Conservation (phyloP, 1,140 invertebrate genomes). For the Samia ricini region DNA sequence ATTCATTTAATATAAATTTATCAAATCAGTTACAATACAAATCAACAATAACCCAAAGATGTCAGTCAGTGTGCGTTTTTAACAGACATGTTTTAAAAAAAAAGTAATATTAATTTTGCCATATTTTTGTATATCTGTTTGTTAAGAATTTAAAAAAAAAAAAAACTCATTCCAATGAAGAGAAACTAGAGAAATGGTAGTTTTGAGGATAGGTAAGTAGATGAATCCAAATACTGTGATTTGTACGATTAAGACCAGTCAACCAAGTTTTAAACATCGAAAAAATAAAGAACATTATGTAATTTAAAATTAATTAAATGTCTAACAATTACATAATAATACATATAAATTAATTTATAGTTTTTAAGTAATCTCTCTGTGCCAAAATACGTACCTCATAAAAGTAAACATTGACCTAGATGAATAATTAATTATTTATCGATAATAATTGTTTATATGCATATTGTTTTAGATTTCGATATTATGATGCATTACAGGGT, state of each 20-base stretch:
- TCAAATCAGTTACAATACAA: neutral
- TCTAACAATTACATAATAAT: conserved; percentile 54
- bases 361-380: conserved; percentile 77
- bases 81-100: conserved; percentile 16
- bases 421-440: conserved; percentile 64
- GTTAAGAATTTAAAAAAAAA: conserved; percentile 43
- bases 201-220: conserved; percentile 71
- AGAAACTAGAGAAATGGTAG: conserved; percentile 71
- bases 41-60: neutral
- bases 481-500: conserved; percentile 15
- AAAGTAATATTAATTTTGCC: conserved; percentile 43
- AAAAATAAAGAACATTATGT: conserved; percentile 64
- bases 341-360: conserved; percentile 57
- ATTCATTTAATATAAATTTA: neutral
- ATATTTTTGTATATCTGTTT: conserved; percentile 53
- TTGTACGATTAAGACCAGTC: conserved; percentile 75
- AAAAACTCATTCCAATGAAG: conserved; percentile 65
- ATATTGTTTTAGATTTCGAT: conserved; percentile 42
- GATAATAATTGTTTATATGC: conserved; percentile 54
- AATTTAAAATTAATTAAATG: conserved; percentile 65
- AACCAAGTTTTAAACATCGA: conserved; percentile 78
- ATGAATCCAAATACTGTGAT: conserved; percentile 75
- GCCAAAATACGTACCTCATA: conserved; percentile 79
- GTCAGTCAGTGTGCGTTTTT: conserved; percentile 1
- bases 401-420: conserved; percentile 74